A percentile compares a stretch with the other conserved stretches of the same genome.
Conservation (phyloP, 2,113 vertebrate genomes). For the Otocyon megalotis region DNA sequence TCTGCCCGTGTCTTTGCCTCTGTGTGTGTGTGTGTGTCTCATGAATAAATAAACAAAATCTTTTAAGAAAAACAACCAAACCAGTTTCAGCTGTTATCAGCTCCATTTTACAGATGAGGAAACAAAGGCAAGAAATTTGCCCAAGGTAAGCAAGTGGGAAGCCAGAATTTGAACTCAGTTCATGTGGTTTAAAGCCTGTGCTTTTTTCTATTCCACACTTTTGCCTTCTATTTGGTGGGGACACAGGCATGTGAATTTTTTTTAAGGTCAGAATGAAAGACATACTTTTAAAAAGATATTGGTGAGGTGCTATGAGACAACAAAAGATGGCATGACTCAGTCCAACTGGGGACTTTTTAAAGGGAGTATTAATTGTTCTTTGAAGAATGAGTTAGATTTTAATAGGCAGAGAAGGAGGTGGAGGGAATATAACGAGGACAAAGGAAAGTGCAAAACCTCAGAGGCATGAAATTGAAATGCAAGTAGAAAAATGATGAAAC, state of each 20-base stretch:
- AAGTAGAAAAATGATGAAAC: neutral
- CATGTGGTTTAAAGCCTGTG: neutral
- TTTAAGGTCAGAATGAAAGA: neutral
- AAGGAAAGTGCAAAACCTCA: slow-evolving; percentile 6
- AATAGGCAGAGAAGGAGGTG: slow-evolving; percentile 14
- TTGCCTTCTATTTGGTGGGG: neutral
- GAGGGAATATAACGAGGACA: neutral
- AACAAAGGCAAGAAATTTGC: slow-evolving; percentile 44
- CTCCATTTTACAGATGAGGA: slow-evolving; percentile 43
- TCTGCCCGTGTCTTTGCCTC: no score
- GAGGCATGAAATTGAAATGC: slow-evolving; percentile 27
- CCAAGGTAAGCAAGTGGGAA: neutral
- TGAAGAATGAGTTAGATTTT: slow-evolving; percentile 46
- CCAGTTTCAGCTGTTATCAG: neutral
- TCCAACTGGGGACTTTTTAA: neutral
- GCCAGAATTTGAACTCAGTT: neutral
- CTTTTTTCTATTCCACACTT: slow-evolving; percentile 8
- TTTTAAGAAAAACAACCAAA: neutral
- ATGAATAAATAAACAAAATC: no score
- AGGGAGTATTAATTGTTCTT: slow-evolving; percentile 12
- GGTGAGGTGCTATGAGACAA: slow-evolving; percentile 28
- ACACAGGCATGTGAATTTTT: neutral
- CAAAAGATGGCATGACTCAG: slow-evolving; percentile 34
- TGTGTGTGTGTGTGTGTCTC: no score
- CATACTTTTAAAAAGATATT: slow-evolving; percentile 28